Evolutionary conservation across 2,113 vertebrate genomes (phyloP).

Genomic region (Istiophorus platypterus): DNA sequence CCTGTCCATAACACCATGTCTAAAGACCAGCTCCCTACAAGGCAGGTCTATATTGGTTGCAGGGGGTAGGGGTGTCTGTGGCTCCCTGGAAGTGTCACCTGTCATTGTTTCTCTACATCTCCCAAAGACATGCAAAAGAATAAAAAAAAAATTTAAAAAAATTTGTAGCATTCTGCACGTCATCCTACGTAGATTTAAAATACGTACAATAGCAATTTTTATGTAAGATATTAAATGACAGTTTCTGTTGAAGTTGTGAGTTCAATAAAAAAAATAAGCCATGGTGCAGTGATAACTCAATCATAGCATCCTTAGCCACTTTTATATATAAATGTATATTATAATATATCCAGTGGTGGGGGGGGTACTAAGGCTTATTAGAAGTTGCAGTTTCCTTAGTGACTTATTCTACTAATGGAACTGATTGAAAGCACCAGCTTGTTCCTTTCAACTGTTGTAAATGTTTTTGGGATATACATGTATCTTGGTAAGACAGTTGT

Average conservation of each 20-base stretch:
- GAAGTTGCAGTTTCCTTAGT: slow-evolving; percentile 86
- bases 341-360: slow-evolving; percentile 63
- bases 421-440: slow-evolving; percentile 87
- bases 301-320: slow-evolving; percentile 76
- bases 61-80: background rate
- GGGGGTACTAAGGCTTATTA: slow-evolving; percentile 57
- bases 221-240: slow-evolving; percentile 76
- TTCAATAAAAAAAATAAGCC: slow-evolving; percentile 85
- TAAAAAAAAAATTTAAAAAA: slow-evolving; percentile 60
- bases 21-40: slow-evolving; percentile 33
- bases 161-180: slow-evolving; percentile 88
- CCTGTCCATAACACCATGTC: slow-evolving; percentile 35
- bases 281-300: slow-evolving; percentile 89
- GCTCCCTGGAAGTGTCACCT: slow-evolving; percentile 39
- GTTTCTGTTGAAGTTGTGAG: slow-evolving; percentile 88
- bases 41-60: slow-evolving; percentile 18
- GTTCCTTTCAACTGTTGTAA: slow-evolving; percentile 88
- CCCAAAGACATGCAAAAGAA: slow-evolving; percentile 84
- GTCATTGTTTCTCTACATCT: slow-evolving; percentile 62
- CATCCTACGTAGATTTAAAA: slow-evolving; percentile 88
- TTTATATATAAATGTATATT: slow-evolving; percentile 73
- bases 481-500: slow-evolving; percentile 45
- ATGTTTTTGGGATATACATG: slow-evolving; percentile 69
- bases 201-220: slow-evolving; percentile 71
- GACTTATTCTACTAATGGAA: slow-evolving; percentile 82